Percentiles rank a stretch among this genome's conserved stretches.
Evolutionary conservation across 2,797 vertebrate genomes (phyloP).

Genomic region (Rhinogobio ventralis): DNA sequence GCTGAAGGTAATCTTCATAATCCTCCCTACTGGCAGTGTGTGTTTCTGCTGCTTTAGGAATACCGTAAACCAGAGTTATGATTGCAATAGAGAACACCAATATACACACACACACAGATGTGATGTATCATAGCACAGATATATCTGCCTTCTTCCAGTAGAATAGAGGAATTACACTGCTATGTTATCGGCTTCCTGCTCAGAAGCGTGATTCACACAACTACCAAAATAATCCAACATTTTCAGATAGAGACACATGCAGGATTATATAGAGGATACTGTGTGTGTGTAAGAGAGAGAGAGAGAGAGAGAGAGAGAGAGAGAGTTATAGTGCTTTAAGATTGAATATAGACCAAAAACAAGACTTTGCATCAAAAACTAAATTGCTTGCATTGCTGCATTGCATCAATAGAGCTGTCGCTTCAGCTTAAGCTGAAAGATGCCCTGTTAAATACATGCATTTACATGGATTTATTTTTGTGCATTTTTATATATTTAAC

Average conservation of each 20-base stretch:
- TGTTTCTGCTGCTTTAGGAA: conserved; percentile 28
- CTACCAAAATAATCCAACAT: conserved; percentile 29
- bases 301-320: background rate
- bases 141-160: conserved; percentile 9
- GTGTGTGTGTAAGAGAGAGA: too few relatives aligned
- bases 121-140: conserved; percentile 22
- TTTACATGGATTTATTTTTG: background rate
- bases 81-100: conserved; percentile 14
- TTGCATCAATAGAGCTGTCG: background rate
- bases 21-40: conserved; percentile 16
- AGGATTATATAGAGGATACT: background rate
- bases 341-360: conserved; percentile 20
- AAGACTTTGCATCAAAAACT: background rate
- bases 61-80: conserved; percentile 25
- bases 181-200: conserved; percentile 33
- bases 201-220: conserved; percentile 35
- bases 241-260: background rate
- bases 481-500: background rate
- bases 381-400: background rate
- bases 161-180: conserved; percentile 38
- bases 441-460: background rate
- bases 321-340: background rate
- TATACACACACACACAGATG: conserved; percentile 12
- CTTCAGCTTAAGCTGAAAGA: background rate
- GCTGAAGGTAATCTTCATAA: conserved; percentile 30